These are phyloP conservation scores for Aptenodytes forsteri DNA, from an alignment of 2,113 vertebrate species.

Conservation along the genomic window DNA sequence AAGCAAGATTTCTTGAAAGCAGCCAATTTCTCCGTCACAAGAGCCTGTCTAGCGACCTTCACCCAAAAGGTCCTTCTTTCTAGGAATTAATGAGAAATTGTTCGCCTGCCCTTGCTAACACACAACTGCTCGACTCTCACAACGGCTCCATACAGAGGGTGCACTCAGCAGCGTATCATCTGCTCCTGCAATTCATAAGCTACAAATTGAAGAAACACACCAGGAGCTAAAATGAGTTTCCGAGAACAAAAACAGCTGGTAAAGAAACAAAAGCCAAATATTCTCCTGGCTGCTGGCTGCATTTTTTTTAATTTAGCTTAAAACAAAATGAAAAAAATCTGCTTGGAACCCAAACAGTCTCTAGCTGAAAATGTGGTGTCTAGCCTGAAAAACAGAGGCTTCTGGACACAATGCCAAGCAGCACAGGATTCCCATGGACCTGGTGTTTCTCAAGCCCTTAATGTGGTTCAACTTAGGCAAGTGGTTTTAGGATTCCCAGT, in stretches of 20 bases:
- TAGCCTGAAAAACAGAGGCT: constrained; percentile 56
- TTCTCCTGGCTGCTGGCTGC: constrained; percentile 21
- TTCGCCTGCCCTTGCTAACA: neutral
- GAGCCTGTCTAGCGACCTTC: neutral
- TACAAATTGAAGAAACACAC: constrained; percentile 31
- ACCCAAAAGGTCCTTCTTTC: neutral
- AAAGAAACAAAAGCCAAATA: constrained; percentile 55
- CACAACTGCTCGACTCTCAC: neutral
- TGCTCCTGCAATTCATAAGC: constrained; percentile 21
- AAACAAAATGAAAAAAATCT: constrained; percentile 41
- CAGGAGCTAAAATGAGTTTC: constrained; percentile 35
- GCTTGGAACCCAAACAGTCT: constrained; percentile 46
- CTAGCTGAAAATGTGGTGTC: constrained; percentile 40
- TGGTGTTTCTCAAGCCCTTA: constrained; percentile 42
- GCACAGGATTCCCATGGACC: constrained; percentile 55
- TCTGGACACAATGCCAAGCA: neutral
- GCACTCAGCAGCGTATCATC: neutral
- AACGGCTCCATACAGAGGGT: neutral
- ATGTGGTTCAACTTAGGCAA: constrained; percentile 29
- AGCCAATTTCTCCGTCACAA: neutral
- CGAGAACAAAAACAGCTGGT: constrained; percentile 67
- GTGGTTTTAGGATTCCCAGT: constrained; percentile 33
- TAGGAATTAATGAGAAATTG: neutral
- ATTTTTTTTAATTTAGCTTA: neutral
- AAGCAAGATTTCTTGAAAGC: neutral